Conservation (phyloP, 2,113 vertebrate genomes). For the Strigops habroptila region DNA sequence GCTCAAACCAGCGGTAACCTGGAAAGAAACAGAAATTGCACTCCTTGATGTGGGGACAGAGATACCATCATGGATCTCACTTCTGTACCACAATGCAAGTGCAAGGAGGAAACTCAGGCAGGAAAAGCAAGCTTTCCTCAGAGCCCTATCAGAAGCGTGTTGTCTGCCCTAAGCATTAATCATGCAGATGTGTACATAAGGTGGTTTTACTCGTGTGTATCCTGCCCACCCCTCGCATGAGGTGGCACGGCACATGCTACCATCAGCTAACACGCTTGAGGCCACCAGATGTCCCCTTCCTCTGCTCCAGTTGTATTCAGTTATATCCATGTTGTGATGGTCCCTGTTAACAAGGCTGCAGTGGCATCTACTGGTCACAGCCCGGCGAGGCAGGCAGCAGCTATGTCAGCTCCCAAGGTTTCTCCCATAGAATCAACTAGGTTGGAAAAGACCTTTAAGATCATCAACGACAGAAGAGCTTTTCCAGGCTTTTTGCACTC, state of each 20-base stretch:
- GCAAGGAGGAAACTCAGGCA: not conserved
- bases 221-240: too few relatives aligned
- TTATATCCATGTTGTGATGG: fast-evolving
- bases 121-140: not conserved
- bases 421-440: not conserved
- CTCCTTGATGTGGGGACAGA: not conserved
- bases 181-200: fast-evolving
- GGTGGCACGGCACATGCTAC: not conserved
- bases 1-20: not conserved
- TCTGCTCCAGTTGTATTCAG: fast-evolving
- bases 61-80: not conserved
- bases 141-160: not conserved
- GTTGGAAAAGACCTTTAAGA: not conserved
- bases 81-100: not conserved
- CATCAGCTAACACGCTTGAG: not conserved
- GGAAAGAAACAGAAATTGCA: not conserved
- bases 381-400: not conserved
- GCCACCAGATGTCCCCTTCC: not conserved
- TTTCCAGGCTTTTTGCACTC: not conserved
- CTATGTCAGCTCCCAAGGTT: fast-evolving
- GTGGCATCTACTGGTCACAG: constrained; percentile 59
- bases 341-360: not conserved
- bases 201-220: not conserved
- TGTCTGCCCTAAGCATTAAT: not conserved
- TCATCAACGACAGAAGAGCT: not conserved